Evolutionary conservation across 2,888 invertebrate genomes (phyloP), one percentile per base, ranked within the genome.

Genomic region (Ectemnius continuus): DNA sequence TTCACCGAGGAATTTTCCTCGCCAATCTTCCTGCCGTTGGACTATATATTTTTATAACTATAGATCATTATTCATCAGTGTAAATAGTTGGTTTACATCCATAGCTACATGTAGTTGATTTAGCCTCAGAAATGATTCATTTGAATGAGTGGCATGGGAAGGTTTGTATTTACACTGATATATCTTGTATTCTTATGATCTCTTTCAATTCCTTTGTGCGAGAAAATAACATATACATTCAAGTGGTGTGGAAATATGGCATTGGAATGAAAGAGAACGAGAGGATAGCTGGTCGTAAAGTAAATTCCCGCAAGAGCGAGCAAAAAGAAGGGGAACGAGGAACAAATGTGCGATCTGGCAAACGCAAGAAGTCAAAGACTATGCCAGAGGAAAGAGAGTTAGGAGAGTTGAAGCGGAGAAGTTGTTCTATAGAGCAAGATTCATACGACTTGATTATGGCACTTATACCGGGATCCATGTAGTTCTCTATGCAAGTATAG

Each of bases 201-300:
- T 8, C 8, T 1, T 36, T 36, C 0, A 36, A 36, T 36, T 36
- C 8, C 11, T 11, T 1, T 11, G 36, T 36, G 11, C 36, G 2
- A 11, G 36, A 36, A 4, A 36, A 36, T 36, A 36, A 36, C 11
- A 36, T 36, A 11, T 36, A 36, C 8, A 36, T 36, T 36, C 8
- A 36, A 36, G 36, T 36, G 11, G 8, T 6, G 6, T 36, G 36
- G 36, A 36, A 36, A 36, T 8, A 36, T 8, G 8, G 8, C 36
- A 36, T 36, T 36, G 11, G 8, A 36, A 11, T 5, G 1, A 16
- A 13, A 14, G 20, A 4, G 58, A 18, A 81, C 79, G 82, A 84
- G 75, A 81, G 70, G 76, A 78, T 67, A 70, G 82, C 81, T 80
- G 82, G 84, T 86, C 80, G 83, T 79, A 82, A 80, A 84, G 84